Conservation (phyloP, 2,797 vertebrate species). For the Lacerta bilineata region DNA sequence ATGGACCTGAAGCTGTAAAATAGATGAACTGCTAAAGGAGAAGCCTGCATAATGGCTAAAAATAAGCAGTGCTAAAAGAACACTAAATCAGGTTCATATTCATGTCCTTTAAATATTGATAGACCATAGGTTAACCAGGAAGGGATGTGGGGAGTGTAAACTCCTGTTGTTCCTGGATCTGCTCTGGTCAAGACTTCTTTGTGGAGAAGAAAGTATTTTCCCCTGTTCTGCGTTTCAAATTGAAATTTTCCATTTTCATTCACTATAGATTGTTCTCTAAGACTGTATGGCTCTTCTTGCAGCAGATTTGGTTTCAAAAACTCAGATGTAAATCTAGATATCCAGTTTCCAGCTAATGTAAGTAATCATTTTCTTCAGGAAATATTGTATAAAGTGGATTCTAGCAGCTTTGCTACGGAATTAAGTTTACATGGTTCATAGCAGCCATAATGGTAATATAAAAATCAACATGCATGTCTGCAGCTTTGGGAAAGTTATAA, state of each 20-base stretch:
- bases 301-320: constrained; percentile 93
- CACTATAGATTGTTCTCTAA: constrained; percentile 88
- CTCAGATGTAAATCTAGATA: constrained; percentile 95
- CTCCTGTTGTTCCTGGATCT: not conserved
- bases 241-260: constrained; percentile 45
- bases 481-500: not conserved
- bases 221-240: constrained; percentile 6
- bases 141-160: not conserved
- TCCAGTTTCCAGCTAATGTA: constrained; percentile 91
- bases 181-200: not conserved
- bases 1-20: not conserved
- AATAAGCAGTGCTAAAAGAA: not conserved
- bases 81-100: not conserved
- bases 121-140: not conserved
- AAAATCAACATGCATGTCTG: not conserved
- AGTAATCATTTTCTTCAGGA: constrained; percentile 77
- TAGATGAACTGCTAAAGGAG: not conserved
- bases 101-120: not conserved
- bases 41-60: constrained; percentile 1
- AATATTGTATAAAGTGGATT: not conserved
- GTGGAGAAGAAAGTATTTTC: not conserved
- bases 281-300: constrained; percentile 94
- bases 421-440: not conserved
- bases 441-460: not conserved
- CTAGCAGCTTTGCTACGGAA: not conserved